Evolutionary conservation across 2,113 vertebrate genomes (phyloP).

Genomic region (Rynchops niger): DNA sequence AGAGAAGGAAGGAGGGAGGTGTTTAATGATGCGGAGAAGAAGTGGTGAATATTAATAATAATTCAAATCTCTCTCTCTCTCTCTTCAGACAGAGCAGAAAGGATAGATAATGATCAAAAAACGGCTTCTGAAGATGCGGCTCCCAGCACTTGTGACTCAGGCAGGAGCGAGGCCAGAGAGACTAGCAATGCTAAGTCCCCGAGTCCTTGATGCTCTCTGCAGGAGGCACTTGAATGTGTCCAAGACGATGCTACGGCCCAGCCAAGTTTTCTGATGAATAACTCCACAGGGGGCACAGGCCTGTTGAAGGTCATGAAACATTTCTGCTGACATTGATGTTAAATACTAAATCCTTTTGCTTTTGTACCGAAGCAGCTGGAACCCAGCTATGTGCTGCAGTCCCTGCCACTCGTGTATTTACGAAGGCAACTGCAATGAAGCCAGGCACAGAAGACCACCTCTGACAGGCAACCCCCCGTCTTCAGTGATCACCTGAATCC

Average conservation of each 20-base stretch:
- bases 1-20: neutral
- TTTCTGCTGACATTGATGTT: conserved; percentile 45
- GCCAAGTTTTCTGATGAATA: conserved; percentile 53
- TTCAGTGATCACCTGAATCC: neutral
- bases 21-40: neutral
- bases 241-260: conserved; percentile 36
- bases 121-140: neutral
- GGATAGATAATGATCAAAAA: conserved; percentile 35
- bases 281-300: neutral
- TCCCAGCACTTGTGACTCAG: conserved; percentile 3
- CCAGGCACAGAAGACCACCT: neutral
- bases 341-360: conserved; percentile 11
- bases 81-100: neutral
- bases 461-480: neutral
- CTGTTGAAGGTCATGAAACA: conserved; percentile 53
- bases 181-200: neutral
- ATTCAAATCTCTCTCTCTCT: neutral
- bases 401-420: neutral
- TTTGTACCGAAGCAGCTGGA: conserved; percentile 37
- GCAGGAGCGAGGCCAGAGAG: neutral
- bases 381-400: neutral
- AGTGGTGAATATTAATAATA: neutral
- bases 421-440: neutral
- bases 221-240: conserved; percentile 21
- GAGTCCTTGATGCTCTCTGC: conserved; percentile 50